These are phyloP conservation scores for Cetoscarus ocellatus DNA, from an alignment of 2,797 vertebrate genomes.

Conservation along the genomic window DNA sequence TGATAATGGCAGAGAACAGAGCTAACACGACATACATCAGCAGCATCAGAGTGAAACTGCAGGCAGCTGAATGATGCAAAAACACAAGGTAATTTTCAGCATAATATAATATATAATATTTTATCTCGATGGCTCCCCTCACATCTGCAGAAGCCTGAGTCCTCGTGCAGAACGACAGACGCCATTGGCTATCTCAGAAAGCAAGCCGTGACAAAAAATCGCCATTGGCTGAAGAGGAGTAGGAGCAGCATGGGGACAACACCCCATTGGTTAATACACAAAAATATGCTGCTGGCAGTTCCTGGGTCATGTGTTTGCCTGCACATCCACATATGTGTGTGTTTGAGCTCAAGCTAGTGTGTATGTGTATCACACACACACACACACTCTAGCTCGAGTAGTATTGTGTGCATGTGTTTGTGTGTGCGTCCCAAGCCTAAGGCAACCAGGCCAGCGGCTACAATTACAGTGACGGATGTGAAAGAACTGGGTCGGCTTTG, in stretches of 20 bases:
- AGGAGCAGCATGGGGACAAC: constrained; percentile 36
- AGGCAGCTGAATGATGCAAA: not conserved
- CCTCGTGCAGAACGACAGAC: constrained; percentile 16
- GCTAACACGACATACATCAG: constrained; percentile 17
- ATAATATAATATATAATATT: constrained; percentile 5
- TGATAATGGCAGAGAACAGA: constrained; percentile 12
- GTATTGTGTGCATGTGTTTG: constrained; percentile 18
- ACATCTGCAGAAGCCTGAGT: constrained; percentile 2
- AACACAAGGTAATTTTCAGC: not conserved
- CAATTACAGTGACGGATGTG: constrained; percentile 85
- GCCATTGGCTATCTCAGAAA: constrained; percentile 22
- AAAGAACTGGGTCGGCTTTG: constrained; percentile 86
- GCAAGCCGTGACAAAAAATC: constrained; percentile 35
- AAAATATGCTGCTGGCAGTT: constrained; percentile 51
- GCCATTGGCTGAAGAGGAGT: constrained; percentile 34
- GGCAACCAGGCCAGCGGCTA: constrained; percentile 84
- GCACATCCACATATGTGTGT: constrained; percentile 30
- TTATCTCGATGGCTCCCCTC: not conserved
- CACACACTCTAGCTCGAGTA: not conserved
- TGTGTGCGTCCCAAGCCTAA: constrained; percentile 62
- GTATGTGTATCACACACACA: not conserved
- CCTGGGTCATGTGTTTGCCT: constrained; percentile 56
- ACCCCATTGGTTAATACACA: constrained; percentile 60
- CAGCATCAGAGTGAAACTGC: constrained; percentile 8
- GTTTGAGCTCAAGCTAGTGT: constrained; percentile 18